Percentiles rank a stretch among this genome's conserved stretches.
These are phyloP conservation scores for Elysia chlorotica DNA, from an alignment of 1,140 invertebrate species.

Conservation along the genomic window DNA sequence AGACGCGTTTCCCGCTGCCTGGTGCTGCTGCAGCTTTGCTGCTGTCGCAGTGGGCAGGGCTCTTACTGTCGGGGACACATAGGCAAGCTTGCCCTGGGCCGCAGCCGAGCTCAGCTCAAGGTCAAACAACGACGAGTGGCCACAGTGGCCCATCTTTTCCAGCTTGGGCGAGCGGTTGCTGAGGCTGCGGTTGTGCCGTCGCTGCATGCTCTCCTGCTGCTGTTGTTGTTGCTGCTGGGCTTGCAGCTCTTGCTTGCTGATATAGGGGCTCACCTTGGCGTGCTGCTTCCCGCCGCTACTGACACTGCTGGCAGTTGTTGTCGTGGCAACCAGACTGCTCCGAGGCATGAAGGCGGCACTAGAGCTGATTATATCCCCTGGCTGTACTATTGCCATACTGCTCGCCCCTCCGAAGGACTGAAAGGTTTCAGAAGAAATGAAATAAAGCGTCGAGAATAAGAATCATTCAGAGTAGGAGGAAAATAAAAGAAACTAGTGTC, in stretches of 20 bases:
- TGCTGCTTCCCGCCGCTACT: conserved; percentile 38
- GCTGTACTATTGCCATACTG: conserved; percentile 21
- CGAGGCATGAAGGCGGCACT: neutral
- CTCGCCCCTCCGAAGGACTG: conserved; percentile 15
- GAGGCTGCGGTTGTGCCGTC: conserved; percentile 1
- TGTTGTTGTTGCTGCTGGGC: no score
- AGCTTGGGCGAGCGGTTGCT: conserved; percentile 37
- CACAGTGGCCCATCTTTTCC: conserved; percentile 42
- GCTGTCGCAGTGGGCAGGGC: conserved; percentile 29
- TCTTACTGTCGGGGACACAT: conserved; percentile 53
- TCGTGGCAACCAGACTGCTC: conserved; percentile 2
- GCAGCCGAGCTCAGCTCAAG: conserved; percentile 48
- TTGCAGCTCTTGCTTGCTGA: conserved; percentile 43
- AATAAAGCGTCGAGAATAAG: neutral
- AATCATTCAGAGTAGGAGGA: neutral
- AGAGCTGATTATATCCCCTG: neutral
- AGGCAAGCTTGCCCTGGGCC: conserved; percentile 55
- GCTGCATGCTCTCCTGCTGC: no score
- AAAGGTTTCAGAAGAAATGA: neutral
- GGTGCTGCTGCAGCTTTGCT: conserved; percentile 26
- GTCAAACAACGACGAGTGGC: conserved; percentile 36
- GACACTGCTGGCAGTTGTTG: conserved; percentile 1
- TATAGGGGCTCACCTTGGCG: conserved; percentile 47
- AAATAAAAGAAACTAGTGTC: neutral
- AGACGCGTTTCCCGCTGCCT: conserved; percentile 23